Evolutionary conservation across 2,888 invertebrate genomes (phyloP).

Genomic region (Aproaerema taeniolella): DNA sequence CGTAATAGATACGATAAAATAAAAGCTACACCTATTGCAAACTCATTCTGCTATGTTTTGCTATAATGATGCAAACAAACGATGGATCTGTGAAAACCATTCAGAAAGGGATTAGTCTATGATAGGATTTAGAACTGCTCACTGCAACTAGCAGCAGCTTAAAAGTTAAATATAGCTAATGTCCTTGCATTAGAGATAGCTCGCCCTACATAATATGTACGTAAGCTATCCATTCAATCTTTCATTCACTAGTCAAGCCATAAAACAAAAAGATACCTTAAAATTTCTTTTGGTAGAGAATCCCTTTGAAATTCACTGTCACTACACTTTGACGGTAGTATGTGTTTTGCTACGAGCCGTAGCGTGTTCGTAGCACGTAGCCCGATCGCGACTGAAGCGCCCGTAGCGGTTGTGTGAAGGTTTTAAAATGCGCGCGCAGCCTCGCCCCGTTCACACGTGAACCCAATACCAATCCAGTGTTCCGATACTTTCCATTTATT

Average conservation of each 20-base stretch:
- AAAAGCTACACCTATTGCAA: too few relatives aligned
- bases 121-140: too few relatives aligned
- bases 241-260: background rate
- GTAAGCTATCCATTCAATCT: too few relatives aligned
- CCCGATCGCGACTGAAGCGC: constrained; percentile 59
- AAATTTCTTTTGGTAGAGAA: constrained; percentile 23
- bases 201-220: too few relatives aligned
- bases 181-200: too few relatives aligned
- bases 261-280: constrained; percentile 32
- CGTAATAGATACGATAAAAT: too few relatives aligned
- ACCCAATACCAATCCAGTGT: constrained; percentile 68
- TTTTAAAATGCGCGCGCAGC: constrained; percentile 69
- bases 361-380: constrained; percentile 47
- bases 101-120: too few relatives aligned
- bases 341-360: constrained; percentile 54
- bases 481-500: constrained; percentile 52
- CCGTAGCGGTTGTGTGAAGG: constrained; percentile 46
- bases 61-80: too few relatives aligned
- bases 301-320: constrained; percentile 37
- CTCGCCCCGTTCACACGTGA: constrained; percentile 65
- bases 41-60: too few relatives aligned
- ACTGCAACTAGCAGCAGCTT: too few relatives aligned
- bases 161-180: too few relatives aligned
- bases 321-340: constrained; percentile 38
- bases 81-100: too few relatives aligned